phyloP scores from a whole-genome alignment of 2,797 vertebrate genomes.

The Leptodactylus fallax region DNA sequence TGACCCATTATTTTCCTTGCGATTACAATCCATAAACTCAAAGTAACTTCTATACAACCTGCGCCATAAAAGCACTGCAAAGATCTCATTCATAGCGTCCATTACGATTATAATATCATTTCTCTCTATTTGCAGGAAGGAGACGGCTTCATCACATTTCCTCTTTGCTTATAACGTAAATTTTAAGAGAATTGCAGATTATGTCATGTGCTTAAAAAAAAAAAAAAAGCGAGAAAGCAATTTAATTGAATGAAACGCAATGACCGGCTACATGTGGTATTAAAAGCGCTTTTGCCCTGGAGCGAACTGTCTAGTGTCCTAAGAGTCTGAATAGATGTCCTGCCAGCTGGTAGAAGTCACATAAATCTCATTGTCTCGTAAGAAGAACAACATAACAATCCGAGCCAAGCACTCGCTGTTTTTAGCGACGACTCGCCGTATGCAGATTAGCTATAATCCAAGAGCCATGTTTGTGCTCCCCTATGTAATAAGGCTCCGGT shows the following conservation, averaged over 20 bases:
- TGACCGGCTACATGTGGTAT: slow-evolving; percentile 23
- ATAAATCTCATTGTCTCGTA: slow-evolving; percentile 42
- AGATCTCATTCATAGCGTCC: no score
- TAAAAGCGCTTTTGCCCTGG: slow-evolving; percentile 55
- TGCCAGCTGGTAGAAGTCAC: slow-evolving; percentile 43
- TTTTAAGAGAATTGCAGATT: not conserved
- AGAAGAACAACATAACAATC: slow-evolving; percentile 14
- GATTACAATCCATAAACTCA: not conserved
- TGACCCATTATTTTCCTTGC: no score
- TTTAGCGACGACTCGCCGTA: not conserved
- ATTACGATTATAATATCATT: no score
- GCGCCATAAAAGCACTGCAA: not conserved
- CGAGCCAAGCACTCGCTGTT: not conserved
- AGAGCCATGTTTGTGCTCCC: not conserved
- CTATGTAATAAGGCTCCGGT: not conserved
- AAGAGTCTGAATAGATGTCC: slow-evolving; percentile 26
- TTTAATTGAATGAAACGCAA: slow-evolving; percentile 50
- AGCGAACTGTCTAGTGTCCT: slow-evolving; percentile 37
- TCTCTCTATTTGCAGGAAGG: slow-evolving; percentile 17
- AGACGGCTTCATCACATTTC: slow-evolving; percentile 16
- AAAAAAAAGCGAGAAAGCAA: slow-evolving; percentile 31
- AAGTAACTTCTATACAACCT: not conserved
- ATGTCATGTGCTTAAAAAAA: slow-evolving; percentile 34
- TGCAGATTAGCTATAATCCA: not conserved
- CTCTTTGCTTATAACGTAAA: not conserved